phyloP scores from a whole-genome alignment of 2,113 vertebrate genomes.

The Sebastes fasciatus region DNA sequence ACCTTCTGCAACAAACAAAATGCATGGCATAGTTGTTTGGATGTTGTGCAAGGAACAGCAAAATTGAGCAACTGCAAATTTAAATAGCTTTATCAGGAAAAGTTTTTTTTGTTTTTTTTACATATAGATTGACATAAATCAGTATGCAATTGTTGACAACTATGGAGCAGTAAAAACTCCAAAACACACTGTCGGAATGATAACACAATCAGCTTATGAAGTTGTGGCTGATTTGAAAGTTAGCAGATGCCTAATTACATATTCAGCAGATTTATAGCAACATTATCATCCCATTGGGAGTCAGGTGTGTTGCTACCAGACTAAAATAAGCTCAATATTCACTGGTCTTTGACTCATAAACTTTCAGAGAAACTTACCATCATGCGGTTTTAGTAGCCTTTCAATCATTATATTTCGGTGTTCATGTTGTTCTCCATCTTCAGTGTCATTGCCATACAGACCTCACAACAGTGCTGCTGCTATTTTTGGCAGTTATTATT shows the following conservation, averaged over 20 bases:
- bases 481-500: not conserved
- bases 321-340: not conserved
- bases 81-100: not conserved
- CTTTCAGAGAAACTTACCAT: not conserved
- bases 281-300: constrained; percentile 1
- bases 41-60: not conserved
- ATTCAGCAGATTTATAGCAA: constrained; percentile 9
- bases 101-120: not conserved
- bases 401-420: too few relatives aligned
- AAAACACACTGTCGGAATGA: not conserved
- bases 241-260: constrained; percentile 23
- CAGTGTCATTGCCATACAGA: too few relatives aligned
- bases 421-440: too few relatives aligned
- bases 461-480: not conserved
- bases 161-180: not conserved
- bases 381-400: too few relatives aligned
- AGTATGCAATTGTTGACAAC: not conserved
- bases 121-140: not conserved
- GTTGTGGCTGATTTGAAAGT: not conserved
- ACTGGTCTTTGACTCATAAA: not conserved
- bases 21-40: not conserved
- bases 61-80: not conserved
- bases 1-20: constrained; percentile 15
- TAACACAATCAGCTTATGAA: not conserved
- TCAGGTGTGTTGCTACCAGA: not conserved